Conservation (phyloP, 2,113 vertebrate genomes). For the Formicarius rufipectus region DNA sequence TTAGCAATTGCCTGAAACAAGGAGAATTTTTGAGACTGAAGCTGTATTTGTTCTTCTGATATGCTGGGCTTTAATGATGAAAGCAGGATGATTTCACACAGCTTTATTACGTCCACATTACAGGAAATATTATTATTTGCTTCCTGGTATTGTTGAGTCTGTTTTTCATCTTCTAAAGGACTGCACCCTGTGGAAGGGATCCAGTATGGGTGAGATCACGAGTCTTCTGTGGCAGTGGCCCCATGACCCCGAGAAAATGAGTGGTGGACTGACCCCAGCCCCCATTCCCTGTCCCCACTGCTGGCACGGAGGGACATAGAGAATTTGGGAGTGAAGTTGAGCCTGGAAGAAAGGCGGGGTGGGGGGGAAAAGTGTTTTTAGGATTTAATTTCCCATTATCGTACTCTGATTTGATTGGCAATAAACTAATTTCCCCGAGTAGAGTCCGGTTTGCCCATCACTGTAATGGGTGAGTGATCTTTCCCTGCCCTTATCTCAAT, state of each 20-base stretch:
- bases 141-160: too few species aligned
- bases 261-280: neutral
- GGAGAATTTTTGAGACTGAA: neutral
- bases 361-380: neutral
- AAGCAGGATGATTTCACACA: too few species aligned
- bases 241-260: neutral
- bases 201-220: neutral
- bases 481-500: neutral
- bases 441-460: neutral
- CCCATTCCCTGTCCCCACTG: neutral
- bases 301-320: neutral
- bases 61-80: too few species aligned
- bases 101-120: too few species aligned
- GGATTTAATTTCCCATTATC: neutral
- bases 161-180: neutral
- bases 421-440: neutral
- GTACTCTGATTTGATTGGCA: neutral
- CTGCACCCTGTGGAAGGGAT: neutral
- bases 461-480: neutral
- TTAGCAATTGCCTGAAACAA: neutral
- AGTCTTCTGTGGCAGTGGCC: neutral
- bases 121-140: too few species aligned
- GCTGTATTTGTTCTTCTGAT: too few species aligned
- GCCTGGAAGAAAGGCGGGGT: neutral
- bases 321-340: neutral